Percentiles rank a stretch among this genome's conserved stretches.
These are phyloP conservation scores for Spatulosminthurus flaviceps DNA, from an alignment of 2,888 invertebrate genomes.

Conservation along the genomic window DNA sequence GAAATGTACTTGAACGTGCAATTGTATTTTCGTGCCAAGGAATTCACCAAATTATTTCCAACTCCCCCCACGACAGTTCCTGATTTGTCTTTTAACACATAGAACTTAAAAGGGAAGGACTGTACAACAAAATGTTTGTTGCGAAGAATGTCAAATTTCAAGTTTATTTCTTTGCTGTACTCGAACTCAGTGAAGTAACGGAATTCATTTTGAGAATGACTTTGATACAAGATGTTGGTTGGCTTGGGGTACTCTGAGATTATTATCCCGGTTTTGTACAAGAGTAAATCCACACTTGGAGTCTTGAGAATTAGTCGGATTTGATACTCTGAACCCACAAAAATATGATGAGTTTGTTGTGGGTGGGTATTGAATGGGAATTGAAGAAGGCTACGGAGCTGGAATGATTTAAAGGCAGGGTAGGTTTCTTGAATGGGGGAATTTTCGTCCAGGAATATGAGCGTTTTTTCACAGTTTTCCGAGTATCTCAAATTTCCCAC, in stretches of 20 bases:
- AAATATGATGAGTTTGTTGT: background rate
- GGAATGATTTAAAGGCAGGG: background rate
- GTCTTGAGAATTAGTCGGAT: background rate
- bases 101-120: background rate
- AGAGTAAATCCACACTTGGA: background rate
- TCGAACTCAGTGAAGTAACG: too few species aligned
- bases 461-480: background rate
- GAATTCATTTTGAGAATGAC: too few species aligned
- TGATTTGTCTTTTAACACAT: background rate
- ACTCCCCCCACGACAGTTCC: background rate
- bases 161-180: too few species aligned
- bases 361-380: background rate
- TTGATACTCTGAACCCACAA: background rate
- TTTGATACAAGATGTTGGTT: too few species aligned
- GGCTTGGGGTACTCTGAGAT: too few species aligned
- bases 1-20: background rate
- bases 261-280: background rate
- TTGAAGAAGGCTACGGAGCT: background rate
- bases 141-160: too few species aligned
- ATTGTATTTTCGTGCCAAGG: background rate
- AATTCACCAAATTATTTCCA: constrained; percentile 52
- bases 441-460: background rate
- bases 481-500: background rate
- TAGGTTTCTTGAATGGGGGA: background rate
- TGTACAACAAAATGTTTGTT: background rate